A percentile compares a stretch with the other conserved stretches of the same genome.
Conservation (phyloP, 2,797 vertebrate genomes). For the Sebastes alutus region DNA sequence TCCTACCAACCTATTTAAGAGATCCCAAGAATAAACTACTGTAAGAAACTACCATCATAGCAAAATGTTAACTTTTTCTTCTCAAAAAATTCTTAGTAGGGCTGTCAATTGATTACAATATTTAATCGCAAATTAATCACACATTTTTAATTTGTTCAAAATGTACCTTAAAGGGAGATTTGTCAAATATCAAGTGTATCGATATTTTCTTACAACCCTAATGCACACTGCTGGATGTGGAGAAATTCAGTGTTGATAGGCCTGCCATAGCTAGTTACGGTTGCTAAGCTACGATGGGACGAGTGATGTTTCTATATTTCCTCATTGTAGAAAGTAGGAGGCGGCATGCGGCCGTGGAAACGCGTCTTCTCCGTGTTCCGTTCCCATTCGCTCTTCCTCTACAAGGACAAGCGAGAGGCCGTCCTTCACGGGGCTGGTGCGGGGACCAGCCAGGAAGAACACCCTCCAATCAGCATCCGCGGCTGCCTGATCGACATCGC, state of each 20-base stretch:
- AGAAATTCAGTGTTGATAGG: not conserved
- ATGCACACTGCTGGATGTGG: not conserved
- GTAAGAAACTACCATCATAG: too few relatives aligned
- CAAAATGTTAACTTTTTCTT: too few relatives aligned
- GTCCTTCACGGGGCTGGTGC: constrained; percentile 85
- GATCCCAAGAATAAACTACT: too few relatives aligned
- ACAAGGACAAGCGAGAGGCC: constrained; percentile 96
- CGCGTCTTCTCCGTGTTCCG: constrained; percentile 92
- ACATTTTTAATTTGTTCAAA: too few relatives aligned
- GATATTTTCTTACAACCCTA: too few relatives aligned
- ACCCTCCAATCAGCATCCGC: constrained; percentile 89
- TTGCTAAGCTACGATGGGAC: not conserved
- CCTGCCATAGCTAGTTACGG: not conserved
- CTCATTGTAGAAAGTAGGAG: constrained; percentile 89
- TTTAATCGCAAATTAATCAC: too few relatives aligned
- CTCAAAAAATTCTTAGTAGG: too few relatives aligned
- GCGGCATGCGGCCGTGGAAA: constrained; percentile 95
- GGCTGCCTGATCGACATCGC: constrained; percentile 98
- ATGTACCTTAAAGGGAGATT: too few relatives aligned
- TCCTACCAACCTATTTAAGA: too few relatives aligned
- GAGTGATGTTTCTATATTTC: not conserved
- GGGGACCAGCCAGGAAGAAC: constrained; percentile 86
- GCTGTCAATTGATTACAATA: too few relatives aligned
- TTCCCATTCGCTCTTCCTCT: constrained; percentile 90
- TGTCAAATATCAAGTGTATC: too few relatives aligned